Evolutionary conservation across 2,113 vertebrate species (phyloP).

Genomic region (Amphiprion ocellaris): DNA sequence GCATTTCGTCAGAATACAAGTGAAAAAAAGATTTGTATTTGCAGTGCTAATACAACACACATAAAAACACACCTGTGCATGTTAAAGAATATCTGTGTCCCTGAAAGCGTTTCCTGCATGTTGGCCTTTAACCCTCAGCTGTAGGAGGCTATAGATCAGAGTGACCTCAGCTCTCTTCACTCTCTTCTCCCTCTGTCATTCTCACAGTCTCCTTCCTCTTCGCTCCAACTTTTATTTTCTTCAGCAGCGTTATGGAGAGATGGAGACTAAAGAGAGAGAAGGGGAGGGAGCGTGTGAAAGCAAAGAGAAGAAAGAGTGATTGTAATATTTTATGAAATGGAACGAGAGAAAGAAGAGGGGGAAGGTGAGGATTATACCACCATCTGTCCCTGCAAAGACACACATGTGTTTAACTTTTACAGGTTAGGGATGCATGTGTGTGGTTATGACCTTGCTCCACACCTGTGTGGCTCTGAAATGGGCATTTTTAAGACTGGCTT

Average conservation of each 20-base stretch:
- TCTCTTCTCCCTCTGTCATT: slow-evolving; percentile 12
- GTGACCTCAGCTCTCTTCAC: slow-evolving; percentile 57
- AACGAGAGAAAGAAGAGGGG: slow-evolving; percentile 22
- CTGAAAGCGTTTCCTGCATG: slow-evolving; percentile 48
- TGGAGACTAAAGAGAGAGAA: slow-evolving; percentile 2
- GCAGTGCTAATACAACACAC: background rate
- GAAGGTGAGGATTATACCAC: slow-evolving; percentile 5
- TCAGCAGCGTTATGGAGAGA: background rate
- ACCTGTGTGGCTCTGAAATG: slow-evolving; percentile 37
- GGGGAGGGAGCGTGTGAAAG: slow-evolving; percentile 9
- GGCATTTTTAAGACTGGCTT: slow-evolving; percentile 4
- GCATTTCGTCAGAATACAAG: background rate
- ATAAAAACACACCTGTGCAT: slow-evolving; percentile 38
- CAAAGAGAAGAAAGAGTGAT: background rate
- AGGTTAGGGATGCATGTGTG: slow-evolving; percentile 31
- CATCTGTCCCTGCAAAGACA: slow-evolving; percentile 9
- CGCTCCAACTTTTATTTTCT: background rate
- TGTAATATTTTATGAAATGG: slow-evolving; percentile 41
- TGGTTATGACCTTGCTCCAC: slow-evolving; percentile 18
- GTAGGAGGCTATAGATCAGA: slow-evolving; percentile 59
- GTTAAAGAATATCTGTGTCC: slow-evolving; percentile 14
- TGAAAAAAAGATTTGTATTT: slow-evolving; percentile 9
- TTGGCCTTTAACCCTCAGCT: slow-evolving; percentile 53
- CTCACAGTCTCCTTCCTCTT: slow-evolving; percentile 40
- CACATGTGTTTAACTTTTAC: slow-evolving; percentile 59